Evolutionary conservation across 92 coral and sea anemone species (phyloP).

Genomic region (Zoanthus solanderi): DNA sequence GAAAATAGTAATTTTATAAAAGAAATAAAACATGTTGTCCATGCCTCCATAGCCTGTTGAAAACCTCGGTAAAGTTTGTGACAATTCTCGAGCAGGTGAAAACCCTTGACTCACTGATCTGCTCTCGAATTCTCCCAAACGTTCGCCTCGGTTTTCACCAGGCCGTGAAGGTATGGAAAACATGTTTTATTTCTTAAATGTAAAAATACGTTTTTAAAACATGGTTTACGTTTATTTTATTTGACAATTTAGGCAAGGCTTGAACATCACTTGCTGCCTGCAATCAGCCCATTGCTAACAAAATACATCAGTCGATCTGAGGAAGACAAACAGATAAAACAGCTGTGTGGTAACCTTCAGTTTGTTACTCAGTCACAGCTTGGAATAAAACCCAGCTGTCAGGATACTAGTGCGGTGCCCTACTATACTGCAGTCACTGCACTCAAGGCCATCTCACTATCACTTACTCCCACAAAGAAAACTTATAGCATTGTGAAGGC

Average conservation of each 20-base stretch:
- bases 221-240: background rate
- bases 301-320: slow-evolving; percentile 69
- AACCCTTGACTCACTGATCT: too few relatives aligned
- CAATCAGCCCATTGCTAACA: slow-evolving; percentile 69
- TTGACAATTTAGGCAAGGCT: slow-evolving; percentile 67
- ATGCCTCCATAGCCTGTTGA: too few relatives aligned
- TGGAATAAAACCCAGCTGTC: slow-evolving; percentile 75
- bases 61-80: too few relatives aligned
- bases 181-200: background rate
- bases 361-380: slow-evolving; percentile 73
- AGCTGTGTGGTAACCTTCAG: slow-evolving; percentile 63
- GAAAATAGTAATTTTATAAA: too few relatives aligned
- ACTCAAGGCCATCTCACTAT: slow-evolving; percentile 66
- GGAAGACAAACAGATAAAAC: slow-evolving; percentile 68
- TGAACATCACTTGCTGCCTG: slow-evolving; percentile 83
- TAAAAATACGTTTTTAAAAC: background rate
- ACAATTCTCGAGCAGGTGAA: too few relatives aligned
- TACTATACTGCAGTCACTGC: slow-evolving; percentile 80
- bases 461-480: slow-evolving; percentile 74
- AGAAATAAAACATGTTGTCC: too few relatives aligned
- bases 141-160: too few relatives aligned
- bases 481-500: slow-evolving; percentile 79
- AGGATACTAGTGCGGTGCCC: slow-evolving; percentile 67
- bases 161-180: too few relatives aligned
- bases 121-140: too few relatives aligned